Evolutionary conservation across 2,888 invertebrate genomes (phyloP).

Genomic region (Plemyria rubiginata): DNA sequence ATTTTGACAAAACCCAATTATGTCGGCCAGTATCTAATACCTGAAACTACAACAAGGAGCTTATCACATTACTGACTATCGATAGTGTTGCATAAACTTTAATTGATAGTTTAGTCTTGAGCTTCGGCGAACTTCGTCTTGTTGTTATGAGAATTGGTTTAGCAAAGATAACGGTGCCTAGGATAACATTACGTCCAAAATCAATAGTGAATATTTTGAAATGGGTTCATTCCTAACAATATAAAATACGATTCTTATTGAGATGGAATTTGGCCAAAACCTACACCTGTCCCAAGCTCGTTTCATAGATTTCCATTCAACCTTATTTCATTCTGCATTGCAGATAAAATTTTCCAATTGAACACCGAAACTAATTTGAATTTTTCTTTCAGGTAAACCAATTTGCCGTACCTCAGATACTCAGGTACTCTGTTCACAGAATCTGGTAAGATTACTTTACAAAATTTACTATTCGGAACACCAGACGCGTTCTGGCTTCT

Average conservation of each 20-base stretch:
- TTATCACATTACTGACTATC: slow-evolving; percentile 25
- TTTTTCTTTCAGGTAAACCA: slow-evolving; percentile 28
- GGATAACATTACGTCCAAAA: background rate
- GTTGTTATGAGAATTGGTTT: background rate
- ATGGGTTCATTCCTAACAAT: background rate
- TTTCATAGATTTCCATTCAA: slow-evolving; percentile 14
- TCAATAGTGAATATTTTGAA: background rate
- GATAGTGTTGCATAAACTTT: slow-evolving; percentile 15
- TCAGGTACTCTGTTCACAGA: background rate
- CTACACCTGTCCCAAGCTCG: slow-evolving; percentile 21
- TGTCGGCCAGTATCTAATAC: slow-evolving; percentile 8
- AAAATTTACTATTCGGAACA: background rate
- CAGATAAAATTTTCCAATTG: slow-evolving; percentile 9
- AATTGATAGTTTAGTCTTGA: slow-evolving; percentile 16
- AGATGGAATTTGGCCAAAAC: slow-evolving; percentile 21
- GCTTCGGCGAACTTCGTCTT: slow-evolving; percentile 18
- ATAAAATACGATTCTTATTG: slow-evolving; percentile 13
- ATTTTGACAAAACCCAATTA: slow-evolving; percentile 2
- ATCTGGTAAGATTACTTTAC: slow-evolving; percentile 21
- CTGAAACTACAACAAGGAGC: slow-evolving; percentile 17
- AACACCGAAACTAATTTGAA: slow-evolving; percentile 21
- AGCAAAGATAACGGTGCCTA: background rate
- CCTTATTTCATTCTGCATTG: slow-evolving; percentile 14
- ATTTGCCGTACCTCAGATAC: background rate
- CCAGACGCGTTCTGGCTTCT: slow-evolving; percentile 6